Evolutionary conservation across 2,888 invertebrate genomes (phyloP), one percentile per base, ranked within the genome.

Genomic region (Caenorhabditis sp.): DNA sequence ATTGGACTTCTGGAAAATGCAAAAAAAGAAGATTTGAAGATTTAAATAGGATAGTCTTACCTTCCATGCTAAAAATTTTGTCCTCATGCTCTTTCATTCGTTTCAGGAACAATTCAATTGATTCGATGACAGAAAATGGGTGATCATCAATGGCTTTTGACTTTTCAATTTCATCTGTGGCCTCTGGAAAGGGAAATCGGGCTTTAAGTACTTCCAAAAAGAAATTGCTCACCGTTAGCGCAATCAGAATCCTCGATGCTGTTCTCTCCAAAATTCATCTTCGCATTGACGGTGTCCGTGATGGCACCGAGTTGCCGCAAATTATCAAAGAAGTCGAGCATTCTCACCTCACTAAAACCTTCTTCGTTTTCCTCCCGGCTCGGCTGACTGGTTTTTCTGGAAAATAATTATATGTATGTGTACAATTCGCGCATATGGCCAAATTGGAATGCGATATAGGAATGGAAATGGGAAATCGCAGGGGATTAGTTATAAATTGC

Each of bases 261-360:
- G n/a, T n/a, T n/a, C n/a, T 18, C 47, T n/a, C 47, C 47, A 47
- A 11, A 40, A 13, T 47, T 47, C 47, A 47, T 5, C 18, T 47
- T 47, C 5, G n/a, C 20, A 20, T 18, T 20, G 18, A 47, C 47
- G 18, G 47, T 18, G 18, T 47, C 20, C 3, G 47, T 47, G 2
- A 47, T n/a, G 20, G 20, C 47, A 47, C 47, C 18, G 18, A 56
- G 18, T 32, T 56, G 28, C 8, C 26, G 8, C 6, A 56, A 9
- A 20, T 56, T 32, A n/a, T 32, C 18, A 24, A 56, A 56, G 35
- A 56, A 56, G 11, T 56, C 35, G 18, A 56, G 32, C 32, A 56
- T 56, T 18, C 20, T n/a, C 18, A 32, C 1, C 35, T 56, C 56
- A 28, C 26, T 56, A 35, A 35, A 40, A 13, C 13, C 13, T 13